These are phyloP conservation scores for Athripsodes cinereus DNA, from an alignment of 2,888 invertebrate genomes.

Conservation along the genomic window DNA sequence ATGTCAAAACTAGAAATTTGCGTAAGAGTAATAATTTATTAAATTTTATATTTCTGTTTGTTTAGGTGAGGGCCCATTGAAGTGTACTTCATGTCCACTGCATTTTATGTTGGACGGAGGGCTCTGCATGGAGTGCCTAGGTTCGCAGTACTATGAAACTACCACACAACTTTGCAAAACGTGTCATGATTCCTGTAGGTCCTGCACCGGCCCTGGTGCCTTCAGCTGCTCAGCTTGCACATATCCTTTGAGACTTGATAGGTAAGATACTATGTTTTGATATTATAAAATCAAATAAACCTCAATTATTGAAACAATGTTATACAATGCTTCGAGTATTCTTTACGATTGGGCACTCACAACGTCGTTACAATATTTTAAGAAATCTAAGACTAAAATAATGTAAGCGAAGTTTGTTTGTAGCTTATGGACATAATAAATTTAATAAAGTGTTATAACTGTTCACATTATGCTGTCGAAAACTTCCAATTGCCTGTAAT, in stretches of 20 bases:
- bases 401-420: no score
- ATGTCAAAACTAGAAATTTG: no score
- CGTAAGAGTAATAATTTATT: no score
- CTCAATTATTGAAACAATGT: no score
- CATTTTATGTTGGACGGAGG: conserved; percentile 69
- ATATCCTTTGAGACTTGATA: conserved; percentile 59
- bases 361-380: no score
- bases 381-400: no score
- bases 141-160: conserved; percentile 66
- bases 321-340: no score
- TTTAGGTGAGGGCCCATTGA: conserved; percentile 63
- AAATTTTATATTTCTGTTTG: no score
- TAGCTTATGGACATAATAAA: no score
- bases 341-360: no score
- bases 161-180: conserved; percentile 60
- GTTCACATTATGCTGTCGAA: not conserved
- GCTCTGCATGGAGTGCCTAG: conserved; percentile 69
- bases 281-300: no score
- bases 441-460: no score
- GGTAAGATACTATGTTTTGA: conserved; percentile 34
- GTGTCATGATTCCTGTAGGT: conserved; percentile 59
- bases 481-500: not conserved
- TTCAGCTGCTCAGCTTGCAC: conserved; percentile 64
- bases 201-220: conserved; percentile 63
- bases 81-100: conserved; percentile 66